Conservation (phyloP, 1,140 invertebrate species). For the Papilio aristodemus region DNA sequence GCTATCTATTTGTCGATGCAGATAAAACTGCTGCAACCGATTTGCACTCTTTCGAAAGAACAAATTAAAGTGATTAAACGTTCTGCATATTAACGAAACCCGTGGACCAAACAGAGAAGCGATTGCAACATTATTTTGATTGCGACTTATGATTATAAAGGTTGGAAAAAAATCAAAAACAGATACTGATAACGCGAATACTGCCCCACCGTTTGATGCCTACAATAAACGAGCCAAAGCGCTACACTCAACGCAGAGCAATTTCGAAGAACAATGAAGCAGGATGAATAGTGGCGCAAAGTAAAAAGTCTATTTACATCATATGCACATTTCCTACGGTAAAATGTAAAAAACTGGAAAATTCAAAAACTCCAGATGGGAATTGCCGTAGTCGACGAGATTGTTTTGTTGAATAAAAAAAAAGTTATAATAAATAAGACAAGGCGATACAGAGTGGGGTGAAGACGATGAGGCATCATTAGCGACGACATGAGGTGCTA, state of each 20-base stretch:
- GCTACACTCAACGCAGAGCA: constrained; percentile 68
- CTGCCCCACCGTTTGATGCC: constrained; percentile 42
- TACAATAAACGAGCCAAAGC: constrained; percentile 60
- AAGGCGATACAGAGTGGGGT: constrained; percentile 34
- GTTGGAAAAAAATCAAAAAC: constrained; percentile 28
- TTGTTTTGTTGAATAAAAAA: constrained; percentile 32
- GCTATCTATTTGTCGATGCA: constrained; percentile 69
- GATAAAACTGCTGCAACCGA: constrained; percentile 59
- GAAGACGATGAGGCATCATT: constrained; percentile 60
- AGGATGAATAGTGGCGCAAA: constrained; percentile 72
- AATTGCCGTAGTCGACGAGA: constrained; percentile 35
- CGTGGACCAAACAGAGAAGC: neutral
- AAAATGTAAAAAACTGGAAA: constrained; percentile 50
- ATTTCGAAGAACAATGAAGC: constrained; percentile 77
- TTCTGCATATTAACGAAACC: constrained; percentile 11
- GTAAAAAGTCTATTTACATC: constrained; percentile 76
- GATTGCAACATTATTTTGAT: constrained; percentile 25
- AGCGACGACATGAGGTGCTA: constrained; percentile 55
- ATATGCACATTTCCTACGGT: constrained; percentile 64
- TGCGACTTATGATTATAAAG: constrained; percentile 11
- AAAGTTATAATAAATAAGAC: constrained; percentile 37
- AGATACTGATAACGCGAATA: constrained; percentile 32
- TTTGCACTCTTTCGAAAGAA: constrained; percentile 38
- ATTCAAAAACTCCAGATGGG: constrained; percentile 43
- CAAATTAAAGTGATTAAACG: constrained; percentile 25